Conservation (phyloP, 2,113 vertebrate genomes). For the Odontesthes bonariensis region DNA sequence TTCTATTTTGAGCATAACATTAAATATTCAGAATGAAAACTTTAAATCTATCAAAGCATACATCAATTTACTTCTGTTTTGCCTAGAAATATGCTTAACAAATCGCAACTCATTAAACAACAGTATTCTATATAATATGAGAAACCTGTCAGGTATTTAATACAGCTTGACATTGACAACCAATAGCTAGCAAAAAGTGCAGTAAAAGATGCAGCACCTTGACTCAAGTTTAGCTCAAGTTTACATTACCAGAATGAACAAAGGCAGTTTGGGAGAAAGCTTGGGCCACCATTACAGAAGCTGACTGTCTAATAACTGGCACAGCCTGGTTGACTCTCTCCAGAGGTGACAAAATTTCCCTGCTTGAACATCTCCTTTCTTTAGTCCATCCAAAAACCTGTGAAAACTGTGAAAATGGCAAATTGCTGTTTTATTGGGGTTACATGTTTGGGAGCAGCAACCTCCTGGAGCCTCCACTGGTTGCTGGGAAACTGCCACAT, state of each 20-base stretch:
- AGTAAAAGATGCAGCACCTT: background rate
- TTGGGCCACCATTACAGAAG: background rate
- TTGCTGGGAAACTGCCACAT: constrained; percentile 50
- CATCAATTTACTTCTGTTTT: background rate
- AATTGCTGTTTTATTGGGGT: constrained; percentile 33
- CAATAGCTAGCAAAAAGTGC: background rate
- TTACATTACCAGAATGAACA: background rate
- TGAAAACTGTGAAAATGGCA: constrained; percentile 10
- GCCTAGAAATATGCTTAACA: background rate
- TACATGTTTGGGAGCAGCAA: constrained; percentile 25
- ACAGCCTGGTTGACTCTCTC: background rate
- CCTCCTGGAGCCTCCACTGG: constrained; percentile 14
- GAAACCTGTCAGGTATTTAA: background rate
- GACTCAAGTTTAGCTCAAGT: background rate
- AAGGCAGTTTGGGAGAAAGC: background rate
- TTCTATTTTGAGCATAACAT: background rate
- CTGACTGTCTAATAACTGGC: background rate
- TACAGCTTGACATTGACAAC: background rate
- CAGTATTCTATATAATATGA: background rate
- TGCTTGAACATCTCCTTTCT: background rate
- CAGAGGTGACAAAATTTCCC: constrained; percentile 1
- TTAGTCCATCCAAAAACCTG: background rate
- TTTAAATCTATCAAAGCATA: background rate
- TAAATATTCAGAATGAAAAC: background rate
- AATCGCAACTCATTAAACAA: background rate